Conservation (phyloP, 2,113 vertebrate species). For the Solea senegalensis region DNA sequence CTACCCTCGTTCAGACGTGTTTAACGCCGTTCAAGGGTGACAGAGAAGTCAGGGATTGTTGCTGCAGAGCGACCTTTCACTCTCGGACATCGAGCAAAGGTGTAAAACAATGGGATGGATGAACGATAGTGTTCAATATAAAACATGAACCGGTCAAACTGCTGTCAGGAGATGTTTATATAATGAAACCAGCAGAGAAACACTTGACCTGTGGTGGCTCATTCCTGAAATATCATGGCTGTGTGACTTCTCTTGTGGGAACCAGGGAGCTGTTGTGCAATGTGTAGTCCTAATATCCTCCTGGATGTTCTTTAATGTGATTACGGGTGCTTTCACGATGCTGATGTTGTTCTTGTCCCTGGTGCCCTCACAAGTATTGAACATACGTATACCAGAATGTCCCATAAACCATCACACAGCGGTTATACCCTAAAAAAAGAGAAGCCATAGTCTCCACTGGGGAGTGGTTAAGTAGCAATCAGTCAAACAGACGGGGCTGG, state of each 20-base stretch:
- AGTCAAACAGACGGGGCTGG: slow-evolving; percentile 27
- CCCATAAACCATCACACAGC: slow-evolving; percentile 28
- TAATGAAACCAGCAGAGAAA: slow-evolving; percentile 7
- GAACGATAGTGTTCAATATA: slow-evolving; percentile 30
- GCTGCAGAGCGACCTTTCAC: slow-evolving; percentile 7
- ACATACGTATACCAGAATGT: slow-evolving; percentile 5
- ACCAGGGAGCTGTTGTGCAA: neutral
- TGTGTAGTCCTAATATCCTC: slow-evolving; percentile 11
- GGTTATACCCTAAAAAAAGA: slow-evolving; percentile 7
- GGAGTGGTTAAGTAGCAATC: slow-evolving; percentile 24
- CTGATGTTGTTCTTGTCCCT: neutral
- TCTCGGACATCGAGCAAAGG: neutral
- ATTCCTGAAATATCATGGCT: too few relatives aligned
- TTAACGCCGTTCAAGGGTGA: slow-evolving; percentile 5
- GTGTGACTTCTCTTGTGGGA: neutral
- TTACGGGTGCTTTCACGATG: slow-evolving; percentile 23
- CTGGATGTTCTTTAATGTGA: slow-evolving; percentile 18
- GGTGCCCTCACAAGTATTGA: slow-evolving; percentile 15
- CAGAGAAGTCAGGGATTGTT: neutral
- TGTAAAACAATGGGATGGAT: neutral
- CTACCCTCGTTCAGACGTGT: slow-evolving; percentile 23
- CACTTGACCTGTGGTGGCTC: neutral
- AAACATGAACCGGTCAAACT: slow-evolving; percentile 27
- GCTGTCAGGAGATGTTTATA: slow-evolving; percentile 30
- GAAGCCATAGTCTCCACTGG: neutral